These are phyloP conservation scores for Himalopsyche japonica DNA, from an alignment of 2,888 invertebrate genomes.

Conservation along the genomic window DNA sequence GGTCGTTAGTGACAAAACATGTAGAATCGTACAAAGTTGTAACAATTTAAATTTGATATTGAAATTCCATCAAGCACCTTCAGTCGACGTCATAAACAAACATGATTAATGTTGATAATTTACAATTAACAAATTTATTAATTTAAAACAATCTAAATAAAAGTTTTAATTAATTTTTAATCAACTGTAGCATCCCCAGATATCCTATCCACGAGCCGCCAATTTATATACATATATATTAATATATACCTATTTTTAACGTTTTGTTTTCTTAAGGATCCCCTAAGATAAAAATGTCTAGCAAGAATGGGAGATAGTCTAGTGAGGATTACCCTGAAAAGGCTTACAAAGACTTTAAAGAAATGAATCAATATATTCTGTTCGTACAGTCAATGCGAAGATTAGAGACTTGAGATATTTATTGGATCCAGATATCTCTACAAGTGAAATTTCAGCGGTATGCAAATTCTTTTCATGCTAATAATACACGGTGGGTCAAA, in stretches of 20 bases:
- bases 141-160: no score
- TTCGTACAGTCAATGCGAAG: constrained; percentile 12
- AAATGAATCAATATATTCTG: neutral
- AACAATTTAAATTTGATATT: no score
- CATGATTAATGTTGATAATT: no score
- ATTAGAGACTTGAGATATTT: constrained; percentile 29
- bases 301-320: neutral
- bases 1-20: no score
- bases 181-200: no score
- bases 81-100: no score
- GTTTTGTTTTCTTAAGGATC: neutral
- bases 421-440: constrained; percentile 25
- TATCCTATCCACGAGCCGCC: no score
- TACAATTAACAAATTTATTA: no score
- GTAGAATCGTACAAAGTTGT: no score
- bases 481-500: neutral
- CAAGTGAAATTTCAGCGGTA: constrained; percentile 18
- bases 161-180: no score
- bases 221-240: no score
- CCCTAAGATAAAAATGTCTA: neutral
- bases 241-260: neutral
- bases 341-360: neutral
- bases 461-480: constrained; percentile 9
- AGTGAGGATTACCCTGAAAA: neutral
- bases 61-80: no score